phyloP scores from a whole-genome alignment of 2,888 invertebrate species.

The Metalampra italica region DNA sequence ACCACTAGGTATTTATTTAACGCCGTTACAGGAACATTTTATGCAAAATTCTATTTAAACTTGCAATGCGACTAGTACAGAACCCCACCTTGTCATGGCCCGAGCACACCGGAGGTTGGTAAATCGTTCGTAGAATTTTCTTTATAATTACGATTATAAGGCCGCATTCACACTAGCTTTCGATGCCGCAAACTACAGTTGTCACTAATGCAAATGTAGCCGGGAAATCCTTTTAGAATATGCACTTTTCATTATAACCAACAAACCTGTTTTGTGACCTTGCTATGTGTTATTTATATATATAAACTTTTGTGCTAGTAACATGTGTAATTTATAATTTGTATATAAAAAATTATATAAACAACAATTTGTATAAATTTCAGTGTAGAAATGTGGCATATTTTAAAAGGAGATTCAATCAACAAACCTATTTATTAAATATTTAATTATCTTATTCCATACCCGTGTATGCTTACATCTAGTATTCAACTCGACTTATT shows the following conservation, averaged over 20 bases:
- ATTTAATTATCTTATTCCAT: conserved; percentile 35
- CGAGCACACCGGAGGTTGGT: conserved; percentile 35
- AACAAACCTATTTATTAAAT: conserved; percentile 13
- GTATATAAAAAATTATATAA: conserved; percentile 9
- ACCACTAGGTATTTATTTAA: conserved; percentile 64
- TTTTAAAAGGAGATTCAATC: conserved; percentile 55
- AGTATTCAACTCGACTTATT: conserved; percentile 58
- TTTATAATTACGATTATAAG: conserved; percentile 9
- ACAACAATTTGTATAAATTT: conserved; percentile 16
- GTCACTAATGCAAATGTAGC: conserved; percentile 66
- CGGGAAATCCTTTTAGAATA: conserved; percentile 62
- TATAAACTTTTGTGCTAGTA: conserved; percentile 12
- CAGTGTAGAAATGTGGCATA: conserved; percentile 32
- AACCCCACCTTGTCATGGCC: conserved; percentile 45
- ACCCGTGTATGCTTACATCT: conserved; percentile 60
- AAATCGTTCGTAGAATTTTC: conserved; percentile 27
- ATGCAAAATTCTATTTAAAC: conserved; percentile 67
- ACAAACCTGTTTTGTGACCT: conserved; percentile 53
- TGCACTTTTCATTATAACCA: conserved; percentile 26
- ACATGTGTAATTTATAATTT: conserved; percentile 12
- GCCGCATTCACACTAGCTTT: conserved; percentile 71
- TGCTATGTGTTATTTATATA: conserved; percentile 15
- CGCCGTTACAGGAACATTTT: conserved; percentile 73
- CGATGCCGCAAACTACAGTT: conserved; percentile 56
- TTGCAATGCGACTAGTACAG: conserved; percentile 76